Evolutionary conservation across 2,797 vertebrate genomes (phyloP).

Genomic region (Erithacus rubecula): DNA sequence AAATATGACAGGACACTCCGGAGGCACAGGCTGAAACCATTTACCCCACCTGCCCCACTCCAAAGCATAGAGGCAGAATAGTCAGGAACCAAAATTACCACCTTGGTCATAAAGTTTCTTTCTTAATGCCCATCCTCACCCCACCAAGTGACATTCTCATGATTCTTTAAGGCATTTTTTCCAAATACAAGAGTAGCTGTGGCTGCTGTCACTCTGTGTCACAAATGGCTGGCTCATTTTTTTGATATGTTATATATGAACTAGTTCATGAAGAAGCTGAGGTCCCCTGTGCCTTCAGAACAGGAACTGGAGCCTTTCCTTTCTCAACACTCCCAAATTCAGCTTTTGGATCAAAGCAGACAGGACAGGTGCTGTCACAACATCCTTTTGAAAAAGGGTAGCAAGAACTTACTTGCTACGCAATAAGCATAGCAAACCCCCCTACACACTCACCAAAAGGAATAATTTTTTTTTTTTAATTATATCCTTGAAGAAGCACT

Average conservation of each 20-base stretch:
- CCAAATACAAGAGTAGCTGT: not conserved
- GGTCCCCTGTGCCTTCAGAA: not conserved
- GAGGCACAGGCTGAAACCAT: not conserved
- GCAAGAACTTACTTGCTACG: not conserved
- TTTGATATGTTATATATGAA: not conserved
- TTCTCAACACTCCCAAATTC: not conserved
- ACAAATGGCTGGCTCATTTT: not conserved
- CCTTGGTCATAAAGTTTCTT: not conserved
- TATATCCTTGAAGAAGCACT: not conserved
- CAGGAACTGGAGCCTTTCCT: not conserved
- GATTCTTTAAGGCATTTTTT: not conserved
- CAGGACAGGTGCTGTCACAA: not conserved
- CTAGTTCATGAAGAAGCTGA: not conserved
- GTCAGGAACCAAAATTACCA: not conserved
- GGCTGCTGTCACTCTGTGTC: not conserved
- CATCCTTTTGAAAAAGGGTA: not conserved
- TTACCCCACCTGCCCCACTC: fast-evolving
- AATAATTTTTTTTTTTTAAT: not conserved
- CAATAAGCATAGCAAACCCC: not conserved
- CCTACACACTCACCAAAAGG: not conserved
- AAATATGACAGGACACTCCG: not conserved
- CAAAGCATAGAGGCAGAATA: not conserved
- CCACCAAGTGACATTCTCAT: not conserved
- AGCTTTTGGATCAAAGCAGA: not conserved
- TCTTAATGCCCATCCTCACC: not conserved